Evolutionary conservation across 2,797 vertebrate species (phyloP).

Genomic region (Enoplosus armatus): DNA sequence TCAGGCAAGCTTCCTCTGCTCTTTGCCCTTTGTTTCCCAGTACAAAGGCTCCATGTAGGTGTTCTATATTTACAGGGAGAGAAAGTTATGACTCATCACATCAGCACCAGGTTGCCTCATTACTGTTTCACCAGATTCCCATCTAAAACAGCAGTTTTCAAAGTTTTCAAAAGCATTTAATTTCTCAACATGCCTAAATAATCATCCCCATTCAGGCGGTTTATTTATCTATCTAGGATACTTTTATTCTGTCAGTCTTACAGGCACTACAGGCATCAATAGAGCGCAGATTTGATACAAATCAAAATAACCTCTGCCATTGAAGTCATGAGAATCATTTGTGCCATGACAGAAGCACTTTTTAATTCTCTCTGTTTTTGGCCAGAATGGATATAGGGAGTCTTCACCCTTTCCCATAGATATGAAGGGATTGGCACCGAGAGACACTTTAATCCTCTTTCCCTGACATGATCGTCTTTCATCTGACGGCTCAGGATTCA

Average conservation of each 20-base stretch:
- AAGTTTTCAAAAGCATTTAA: conserved; percentile 12
- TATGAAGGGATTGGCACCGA: conserved; percentile 15
- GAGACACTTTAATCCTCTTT: conserved; percentile 54
- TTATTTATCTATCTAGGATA: neutral
- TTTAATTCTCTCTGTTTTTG: conserved; percentile 13
- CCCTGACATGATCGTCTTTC: conserved; percentile 49
- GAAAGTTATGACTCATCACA: conserved; percentile 60
- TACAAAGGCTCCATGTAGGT: conserved; percentile 52
- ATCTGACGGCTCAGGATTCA: conserved; percentile 43
- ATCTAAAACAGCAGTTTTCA: conserved; percentile 6
- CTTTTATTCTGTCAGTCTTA: neutral
- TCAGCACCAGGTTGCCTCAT: conserved; percentile 26
- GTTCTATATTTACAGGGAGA: conserved; percentile 52
- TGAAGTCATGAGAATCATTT: conserved; percentile 17
- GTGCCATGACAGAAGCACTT: neutral
- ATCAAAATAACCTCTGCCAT: neutral
- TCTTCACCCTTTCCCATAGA: conserved; percentile 20
- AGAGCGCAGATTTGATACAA: neutral
- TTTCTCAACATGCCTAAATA: neutral
- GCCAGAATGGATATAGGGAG: conserved; percentile 1
- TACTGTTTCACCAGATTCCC: conserved; percentile 21
- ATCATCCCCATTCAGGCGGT: neutral
- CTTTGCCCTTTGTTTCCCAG: conserved; percentile 50
- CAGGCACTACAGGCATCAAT: neutral
- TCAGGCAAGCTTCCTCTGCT: conserved; percentile 45